Base-by-base conservation (phyloP, 1,140 invertebrate genomes). In the Coboldia fuscipes region DNA sequence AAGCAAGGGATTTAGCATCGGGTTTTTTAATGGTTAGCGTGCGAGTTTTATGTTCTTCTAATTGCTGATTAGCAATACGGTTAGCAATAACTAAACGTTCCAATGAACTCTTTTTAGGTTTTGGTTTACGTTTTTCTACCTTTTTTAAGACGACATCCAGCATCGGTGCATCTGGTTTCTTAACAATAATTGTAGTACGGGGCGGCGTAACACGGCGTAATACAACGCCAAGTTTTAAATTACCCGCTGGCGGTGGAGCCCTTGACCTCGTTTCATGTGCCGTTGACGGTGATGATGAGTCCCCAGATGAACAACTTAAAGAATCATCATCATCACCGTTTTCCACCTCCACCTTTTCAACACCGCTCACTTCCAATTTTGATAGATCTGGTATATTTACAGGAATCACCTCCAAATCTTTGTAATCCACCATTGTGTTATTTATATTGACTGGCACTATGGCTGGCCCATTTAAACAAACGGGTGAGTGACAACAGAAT, bases 71-170 rank as follows among this genome's bases (percentile, higher is more conserved):
- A n/a, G n/a, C n/a, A n/a, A n/a, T n/a, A n/a, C n/a, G n/a, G n/a
- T n/a, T n/a, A n/a, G n/a, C n/a, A n/a, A n/a, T n/a, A n/a, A n/a
- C n/a, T n/a, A n/a, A n/a, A n/a, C n/a, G n/a, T n/a, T n/a, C n/a
- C n/a, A 53, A 37, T 13, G 53, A 45, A 30, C 50, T 53, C 35
- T 53, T 53, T n/a, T 50, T 45, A 2, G 46, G 50, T 24, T 32
- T 43, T 0, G 26, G 26, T 30, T 53, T 52, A n/a, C n/a, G n/a
- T 34, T 45, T 48, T 13, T 53, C 51, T 12, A 54, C 51, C 15
- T 45, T 49, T 15, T 51, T 49, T 10, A 54, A 36, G 0, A 54
- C 51, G 3, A 54, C 51, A 10, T 48, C 49, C 27, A 54, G 35
- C 51, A 51, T 52, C 15, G 49, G 49, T 1, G 34, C 35, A 14